A percentile compares a stretch with the other conserved stretches of the same genome.
phyloP scores from a whole-genome alignment of 92 coral and sea anemone species.

The Parazoanthus darwini region DNA sequence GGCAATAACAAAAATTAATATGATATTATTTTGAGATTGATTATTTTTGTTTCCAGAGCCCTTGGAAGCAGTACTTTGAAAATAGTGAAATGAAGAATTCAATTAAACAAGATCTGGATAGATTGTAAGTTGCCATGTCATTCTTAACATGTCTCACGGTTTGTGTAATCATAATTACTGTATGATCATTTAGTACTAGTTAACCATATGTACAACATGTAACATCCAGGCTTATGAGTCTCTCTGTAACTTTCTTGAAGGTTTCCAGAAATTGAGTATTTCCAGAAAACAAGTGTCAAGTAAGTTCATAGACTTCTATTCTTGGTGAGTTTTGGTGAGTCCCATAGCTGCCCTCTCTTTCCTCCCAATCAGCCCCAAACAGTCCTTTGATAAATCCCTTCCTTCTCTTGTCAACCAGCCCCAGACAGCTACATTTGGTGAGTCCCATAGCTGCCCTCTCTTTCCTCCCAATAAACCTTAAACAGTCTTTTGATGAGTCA shows the following conservation, averaged over 20 bases:
- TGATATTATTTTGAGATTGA: too few relatives aligned
- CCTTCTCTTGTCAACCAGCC: too few relatives aligned
- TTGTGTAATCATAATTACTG: background rate
- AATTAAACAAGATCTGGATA: conserved; percentile 90
- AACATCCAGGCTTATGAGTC: background rate
- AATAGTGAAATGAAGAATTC: conserved; percentile 84
- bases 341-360: too few relatives aligned
- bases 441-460: too few relatives aligned
- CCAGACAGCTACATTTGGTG: too few relatives aligned
- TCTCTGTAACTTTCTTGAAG: conserved; percentile 43
- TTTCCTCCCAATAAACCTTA: too few relatives aligned
- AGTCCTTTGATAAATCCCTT: too few relatives aligned
- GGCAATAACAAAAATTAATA: too few relatives aligned
- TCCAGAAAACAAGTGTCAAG: conserved; percentile 79
- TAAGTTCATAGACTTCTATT: conserved; percentile 44
- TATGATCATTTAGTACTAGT: background rate
- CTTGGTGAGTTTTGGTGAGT: background rate
- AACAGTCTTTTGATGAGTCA: too few relatives aligned
- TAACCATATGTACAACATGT: background rate
- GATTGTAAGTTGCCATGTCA: conserved; percentile 76
- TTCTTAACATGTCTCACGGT: background rate
- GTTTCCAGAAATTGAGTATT: conserved; percentile 91
- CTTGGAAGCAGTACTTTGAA: conserved; percentile 93
- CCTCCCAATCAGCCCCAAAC: too few relatives aligned
- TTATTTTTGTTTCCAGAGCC: conserved; percentile 64